A percentile compares a stretch with the other conserved stretches of the same genome.
These are phyloP conservation scores for Desmophyllum pertusum DNA, from an alignment of 92 coral and sea anemone genomes.

Conservation along the genomic window DNA sequence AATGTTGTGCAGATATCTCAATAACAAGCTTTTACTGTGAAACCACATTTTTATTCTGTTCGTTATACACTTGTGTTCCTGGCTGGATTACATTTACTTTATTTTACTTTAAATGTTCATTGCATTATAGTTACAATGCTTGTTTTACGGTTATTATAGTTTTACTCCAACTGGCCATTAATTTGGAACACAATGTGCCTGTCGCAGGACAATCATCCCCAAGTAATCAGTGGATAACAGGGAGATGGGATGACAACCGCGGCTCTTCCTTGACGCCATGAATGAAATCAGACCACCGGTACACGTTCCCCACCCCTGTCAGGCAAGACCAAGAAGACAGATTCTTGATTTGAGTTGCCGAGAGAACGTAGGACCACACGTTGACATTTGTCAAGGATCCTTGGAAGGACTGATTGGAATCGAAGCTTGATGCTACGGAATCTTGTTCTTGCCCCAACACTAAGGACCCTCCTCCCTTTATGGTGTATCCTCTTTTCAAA, in stretches of 20 bases:
- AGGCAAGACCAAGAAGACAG: constrained; percentile 72
- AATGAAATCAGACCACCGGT: background rate
- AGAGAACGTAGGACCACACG: constrained; percentile 67
- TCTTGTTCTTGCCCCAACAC: constrained; percentile 91
- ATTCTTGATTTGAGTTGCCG: constrained; percentile 50
- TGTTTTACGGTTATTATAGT: background rate
- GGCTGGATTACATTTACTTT: background rate
- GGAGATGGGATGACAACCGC: constrained; percentile 16
- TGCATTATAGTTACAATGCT: background rate
- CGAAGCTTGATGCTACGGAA: constrained; percentile 65
- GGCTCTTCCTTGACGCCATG: background rate
- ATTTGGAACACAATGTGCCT: background rate
- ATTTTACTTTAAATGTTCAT: background rate
- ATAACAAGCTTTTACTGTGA: background rate
- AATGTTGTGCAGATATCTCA: no score
- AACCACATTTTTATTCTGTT: constrained; percentile 14
- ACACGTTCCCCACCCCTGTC: constrained; percentile 66
- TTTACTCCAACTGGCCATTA: background rate
- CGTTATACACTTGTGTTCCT: constrained; percentile 1
- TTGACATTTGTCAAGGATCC: constrained; percentile 84
- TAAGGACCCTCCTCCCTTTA: constrained; percentile 80
- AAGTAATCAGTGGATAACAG: background rate
- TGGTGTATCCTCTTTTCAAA: constrained; percentile 62
- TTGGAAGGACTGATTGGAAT: constrained; percentile 69
- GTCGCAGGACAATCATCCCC: background rate